Evolutionary conservation across 2,797 vertebrate species (phyloP).

Genomic region (Enteromius unitaeniatus): DNA sequence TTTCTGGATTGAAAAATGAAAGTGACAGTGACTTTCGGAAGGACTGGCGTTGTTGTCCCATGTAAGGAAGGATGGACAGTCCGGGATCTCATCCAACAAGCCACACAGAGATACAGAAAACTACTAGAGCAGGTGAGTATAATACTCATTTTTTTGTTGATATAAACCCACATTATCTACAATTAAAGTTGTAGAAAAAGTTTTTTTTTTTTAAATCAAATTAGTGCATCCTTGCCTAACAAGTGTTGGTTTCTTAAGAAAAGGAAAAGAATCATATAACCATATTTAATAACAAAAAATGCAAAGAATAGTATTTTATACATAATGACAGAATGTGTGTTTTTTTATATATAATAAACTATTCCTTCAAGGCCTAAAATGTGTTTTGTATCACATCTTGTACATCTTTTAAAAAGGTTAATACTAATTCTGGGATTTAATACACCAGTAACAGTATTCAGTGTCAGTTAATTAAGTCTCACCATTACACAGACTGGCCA

Average conservation of each 20-base stretch:
- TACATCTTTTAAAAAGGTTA: conserved; percentile 23
- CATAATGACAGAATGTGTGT: neutral
- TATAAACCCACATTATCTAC: neutral
- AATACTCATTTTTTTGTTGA: neutral
- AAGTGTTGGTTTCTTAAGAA: no score
- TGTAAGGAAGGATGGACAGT: conserved; percentile 93
- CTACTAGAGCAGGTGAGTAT: conserved; percentile 88
- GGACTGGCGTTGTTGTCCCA: conserved; percentile 92
- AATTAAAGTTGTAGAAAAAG: no score
- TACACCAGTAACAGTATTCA: neutral
- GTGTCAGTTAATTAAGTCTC: neutral
- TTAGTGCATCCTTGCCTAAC: no score
- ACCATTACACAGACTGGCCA: neutral
- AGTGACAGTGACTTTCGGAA: conserved; percentile 93
- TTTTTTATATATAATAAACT: neutral
- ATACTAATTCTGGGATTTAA: conserved; percentile 9
- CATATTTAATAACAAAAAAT: neutral
- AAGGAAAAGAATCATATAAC: no score
- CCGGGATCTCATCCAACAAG: conserved; percentile 91
- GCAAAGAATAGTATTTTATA: neutral
- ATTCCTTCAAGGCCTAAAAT: neutral
- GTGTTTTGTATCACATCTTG: conserved; percentile 2
- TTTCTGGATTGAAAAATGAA: conserved; percentile 83
- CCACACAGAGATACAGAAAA: conserved; percentile 92
- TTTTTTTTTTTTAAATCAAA: no score